Evolutionary conservation across 2,797 vertebrate species (phyloP).

Genomic region (Ataeniobius toweri): DNA sequence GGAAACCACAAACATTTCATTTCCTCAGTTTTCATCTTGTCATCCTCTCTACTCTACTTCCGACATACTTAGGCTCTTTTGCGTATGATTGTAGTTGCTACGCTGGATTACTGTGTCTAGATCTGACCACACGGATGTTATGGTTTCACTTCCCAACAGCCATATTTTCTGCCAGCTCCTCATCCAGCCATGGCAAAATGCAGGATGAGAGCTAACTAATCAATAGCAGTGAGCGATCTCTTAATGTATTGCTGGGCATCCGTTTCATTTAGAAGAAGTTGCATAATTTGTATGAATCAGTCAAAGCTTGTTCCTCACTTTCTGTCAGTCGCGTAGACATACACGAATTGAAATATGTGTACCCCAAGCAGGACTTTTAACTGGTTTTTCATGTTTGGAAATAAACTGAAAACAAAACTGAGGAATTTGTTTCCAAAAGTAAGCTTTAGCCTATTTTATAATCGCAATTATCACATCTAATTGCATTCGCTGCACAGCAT

Average conservation of each 20-base stretch:
- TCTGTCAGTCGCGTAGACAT: conserved; percentile 10
- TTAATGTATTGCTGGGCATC: not conserved
- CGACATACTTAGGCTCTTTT: conserved; percentile 6
- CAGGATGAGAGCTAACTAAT: not conserved
- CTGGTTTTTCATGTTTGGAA: not conserved
- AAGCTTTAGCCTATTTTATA: conserved; percentile 35
- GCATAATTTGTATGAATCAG: not conserved
- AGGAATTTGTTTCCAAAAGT: conserved; percentile 13
- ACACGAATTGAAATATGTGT: not conserved
- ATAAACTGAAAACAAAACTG: conserved; percentile 31
- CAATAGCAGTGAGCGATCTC: conserved; percentile 8
- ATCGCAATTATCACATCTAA: conserved; percentile 19
- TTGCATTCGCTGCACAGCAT: conserved; percentile 22
- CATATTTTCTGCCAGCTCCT: not conserved
- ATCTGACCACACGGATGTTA: conserved; percentile 37
- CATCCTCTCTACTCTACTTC: not conserved
- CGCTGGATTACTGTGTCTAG: not conserved
- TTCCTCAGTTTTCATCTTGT: not conserved
- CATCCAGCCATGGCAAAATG: conserved; percentile 12
- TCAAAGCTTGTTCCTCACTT: conserved; percentile 44
- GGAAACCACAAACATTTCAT: not conserved
- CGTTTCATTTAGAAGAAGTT: conserved; percentile 32
- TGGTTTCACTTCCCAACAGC: conserved; percentile 20
- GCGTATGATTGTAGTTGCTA: conserved; percentile 21
- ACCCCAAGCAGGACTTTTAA: not conserved